Evolutionary conservation across 2,797 vertebrate genomes (phyloP), one percentile per base, ranked within the genome.

Genomic region (Taenioides sp.): DNA sequence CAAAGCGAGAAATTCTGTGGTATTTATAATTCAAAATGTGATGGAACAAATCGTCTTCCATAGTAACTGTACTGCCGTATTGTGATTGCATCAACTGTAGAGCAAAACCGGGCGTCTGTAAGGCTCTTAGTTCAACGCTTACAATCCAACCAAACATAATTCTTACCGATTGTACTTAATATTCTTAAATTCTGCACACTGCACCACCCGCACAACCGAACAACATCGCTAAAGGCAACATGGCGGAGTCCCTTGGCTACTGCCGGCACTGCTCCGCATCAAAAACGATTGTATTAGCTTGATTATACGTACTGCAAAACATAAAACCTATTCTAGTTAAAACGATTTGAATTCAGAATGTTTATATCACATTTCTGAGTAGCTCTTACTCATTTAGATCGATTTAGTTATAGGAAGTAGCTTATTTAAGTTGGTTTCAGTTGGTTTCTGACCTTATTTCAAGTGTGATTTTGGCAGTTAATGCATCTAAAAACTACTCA

Each of bases 141-240:
- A 34, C 34, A 34, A 7, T 34, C 34, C 34, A 34, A 34, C 1
- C 7, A 34, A 34, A 34, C 7, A 10, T 2, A 0, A 37, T 37
- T 37, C 2, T 2, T 2, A 9, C 50, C 2, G 50, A 52, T 2
- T n/a, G 49, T 52, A 52, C 50, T 52, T 52, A n/a, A 52, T 9
- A n/a, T n/a, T n/a, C 7, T 7, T 9, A 20, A 2, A 2, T 20
- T 18, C 18, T 18, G 17, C 49, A 50, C 16, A 20, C 17, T 4
- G 49, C 18, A 16, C 43, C 16, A 47, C 43, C 14, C 43, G 14
- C 12, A 47, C 43, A 4, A 54, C n/a, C n/a, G 52, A 54, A 6
- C 52, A 59, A 20, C 18, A 65, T 34, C 22, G 25, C 4, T n/a
- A 63, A 83, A 69, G 59, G 27, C 60, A 20, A 65, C 25, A 49